Evolutionary conservation across 23 tunicate species (phyloP).

Genomic region (Botrylloides violaceus): DNA sequence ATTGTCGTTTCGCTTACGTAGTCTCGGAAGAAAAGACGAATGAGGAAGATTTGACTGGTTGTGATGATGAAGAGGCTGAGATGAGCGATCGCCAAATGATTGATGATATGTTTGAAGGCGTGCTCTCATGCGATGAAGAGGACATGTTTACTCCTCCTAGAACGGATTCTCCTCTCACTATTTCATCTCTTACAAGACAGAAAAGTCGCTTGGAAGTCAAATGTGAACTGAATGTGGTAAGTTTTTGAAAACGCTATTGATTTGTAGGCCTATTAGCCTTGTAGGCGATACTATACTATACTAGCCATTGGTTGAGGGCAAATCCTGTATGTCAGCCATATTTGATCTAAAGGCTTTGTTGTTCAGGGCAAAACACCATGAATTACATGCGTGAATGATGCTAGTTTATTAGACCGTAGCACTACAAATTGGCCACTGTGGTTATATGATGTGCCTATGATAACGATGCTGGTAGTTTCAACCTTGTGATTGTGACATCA

Average conservation of each 20-base stretch:
- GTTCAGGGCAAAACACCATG: no score
- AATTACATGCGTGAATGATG: no score
- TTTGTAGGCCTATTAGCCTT: not conserved
- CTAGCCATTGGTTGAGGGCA: no score
- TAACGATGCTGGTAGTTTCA: no score
- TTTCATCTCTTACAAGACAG: constrained; percentile 49
- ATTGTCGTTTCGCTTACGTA: not conserved
- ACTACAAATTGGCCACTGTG: no score
- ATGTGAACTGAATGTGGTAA: constrained; percentile 59
- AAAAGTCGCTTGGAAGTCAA: constrained; percentile 61
- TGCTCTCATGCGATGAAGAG: constrained; percentile 17
- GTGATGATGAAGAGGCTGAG: not conserved
- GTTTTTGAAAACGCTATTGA: constrained; percentile 22
- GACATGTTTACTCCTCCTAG: not conserved
- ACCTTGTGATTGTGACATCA: no score
- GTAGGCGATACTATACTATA: no score
- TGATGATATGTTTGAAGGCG: constrained; percentile 81
- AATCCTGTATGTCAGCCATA: no score
- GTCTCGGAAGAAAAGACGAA: constrained; percentile 25
- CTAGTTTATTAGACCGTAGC: no score
- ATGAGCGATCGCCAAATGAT: constrained; percentile 25
- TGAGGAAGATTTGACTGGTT: constrained; percentile 6
- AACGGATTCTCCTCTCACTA: constrained; percentile 21
- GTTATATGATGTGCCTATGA: no score
- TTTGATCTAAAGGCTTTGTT: no score